Evolutionary conservation across 1,140 invertebrate genomes (phyloP), one percentile per base, ranked within the genome.

Genomic region (Paralvinella palmiformis): DNA sequence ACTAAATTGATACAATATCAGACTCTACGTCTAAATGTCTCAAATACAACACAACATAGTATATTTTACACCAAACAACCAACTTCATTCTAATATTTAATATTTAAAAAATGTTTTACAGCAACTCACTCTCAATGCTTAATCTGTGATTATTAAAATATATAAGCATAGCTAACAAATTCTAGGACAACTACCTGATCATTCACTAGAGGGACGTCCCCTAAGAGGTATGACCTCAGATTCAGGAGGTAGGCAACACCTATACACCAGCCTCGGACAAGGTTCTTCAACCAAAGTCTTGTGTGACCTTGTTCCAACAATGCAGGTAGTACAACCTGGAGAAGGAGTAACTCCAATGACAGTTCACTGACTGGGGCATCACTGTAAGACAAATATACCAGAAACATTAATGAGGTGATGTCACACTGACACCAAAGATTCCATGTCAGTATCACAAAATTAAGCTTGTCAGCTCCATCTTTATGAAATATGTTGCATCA

Each of bases 301-400:
- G 94, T 95, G 73, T 98, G 93, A 0, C 91, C 92, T 79, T 99
- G 95, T 75, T 99, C 96, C 41, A 99, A 81, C 50, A 99, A 83
- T 0, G 95, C 94, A 5, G 96, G 96, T 45, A 98, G 82, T 31
- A 99, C 92, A 22, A 98, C 93, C 84, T 97, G 94, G n/a, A 98
- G 82, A 4, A 98, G 79, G 4, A 99, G 80, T 31, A 99, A 79
- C 76, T 99, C 96, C 65, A 98, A 82, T 5, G 94, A 96, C 0
- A 98, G 82, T 81, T 98, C 95, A 80, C 84, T 85, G 1, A 85
- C 81, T 31, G 84, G 87, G 3, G 90, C 87, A 77, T 97, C 96
- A 33, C 35, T 32, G 29, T 7, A 57, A 33, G n/a, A 24, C 17
- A 5, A n/a, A n/a, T n/a, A n/a, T n/a, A n/a, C n/a, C n/a, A n/a